Percentiles rank a stretch among this genome's conserved stretches.
These are phyloP conservation scores for Drosophila santomea DNA, from an alignment of 1,140 invertebrate genomes.

Conservation along the genomic window DNA sequence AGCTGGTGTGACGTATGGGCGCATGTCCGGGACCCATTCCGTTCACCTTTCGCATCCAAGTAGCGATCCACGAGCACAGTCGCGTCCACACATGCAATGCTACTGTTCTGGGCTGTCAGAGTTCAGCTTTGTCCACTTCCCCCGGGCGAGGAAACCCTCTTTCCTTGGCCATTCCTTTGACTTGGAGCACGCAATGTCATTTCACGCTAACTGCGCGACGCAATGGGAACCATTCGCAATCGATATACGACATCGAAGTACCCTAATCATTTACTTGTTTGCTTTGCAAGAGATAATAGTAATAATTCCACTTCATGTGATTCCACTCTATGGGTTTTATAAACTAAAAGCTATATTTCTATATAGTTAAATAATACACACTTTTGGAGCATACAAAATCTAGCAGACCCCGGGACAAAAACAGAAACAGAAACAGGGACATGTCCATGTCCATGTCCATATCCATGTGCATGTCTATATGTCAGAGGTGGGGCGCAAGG, in stretches of 20 bases:
- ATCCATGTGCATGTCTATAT: constrained; percentile 32
- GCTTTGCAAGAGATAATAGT: too few species aligned
- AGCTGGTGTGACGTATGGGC: constrained; percentile 52
- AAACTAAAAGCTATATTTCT: too few species aligned
- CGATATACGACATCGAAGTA: background rate
- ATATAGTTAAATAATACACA: too few species aligned
- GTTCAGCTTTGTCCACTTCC: constrained; percentile 12
- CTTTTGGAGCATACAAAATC: too few species aligned
- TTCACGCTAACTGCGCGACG: constrained; percentile 64
- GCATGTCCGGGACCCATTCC: constrained; percentile 25
- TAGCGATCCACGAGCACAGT: constrained; percentile 11
- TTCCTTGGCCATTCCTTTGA: constrained; percentile 21
- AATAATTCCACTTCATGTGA: too few species aligned
- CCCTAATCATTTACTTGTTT: background rate
- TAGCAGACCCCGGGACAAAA: background rate
- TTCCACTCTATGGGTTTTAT: too few species aligned
- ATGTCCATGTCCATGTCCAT: constrained; percentile 44
- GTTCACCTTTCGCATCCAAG: constrained; percentile 16
- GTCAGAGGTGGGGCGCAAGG: constrained; percentile 10
- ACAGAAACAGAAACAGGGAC: constrained; percentile 18
- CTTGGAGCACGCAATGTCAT: constrained; percentile 73
- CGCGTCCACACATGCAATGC: constrained; percentile 60
- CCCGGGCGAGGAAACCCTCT: background rate
- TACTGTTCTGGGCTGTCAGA: constrained; percentile 53
- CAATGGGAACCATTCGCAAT: background rate